Evolutionary conservation across 2,113 vertebrate species (phyloP).

Genomic region (Larimichthys crocea): DNA sequence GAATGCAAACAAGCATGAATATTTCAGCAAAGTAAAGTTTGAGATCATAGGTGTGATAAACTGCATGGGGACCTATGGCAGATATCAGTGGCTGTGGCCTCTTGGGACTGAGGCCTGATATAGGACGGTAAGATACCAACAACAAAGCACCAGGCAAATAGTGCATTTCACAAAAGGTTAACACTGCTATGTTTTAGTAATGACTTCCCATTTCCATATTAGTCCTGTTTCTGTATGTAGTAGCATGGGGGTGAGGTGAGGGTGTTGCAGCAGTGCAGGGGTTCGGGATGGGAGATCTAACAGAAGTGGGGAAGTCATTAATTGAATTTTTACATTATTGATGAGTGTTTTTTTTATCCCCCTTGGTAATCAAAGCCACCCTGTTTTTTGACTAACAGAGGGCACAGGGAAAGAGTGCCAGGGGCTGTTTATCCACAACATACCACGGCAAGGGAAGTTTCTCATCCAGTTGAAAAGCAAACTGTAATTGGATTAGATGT

Average conservation of each 20-base stretch:
- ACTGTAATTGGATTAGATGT: conserved; percentile 6
- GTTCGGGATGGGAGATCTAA: conserved; percentile 75
- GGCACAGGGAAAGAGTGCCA: conserved; percentile 52
- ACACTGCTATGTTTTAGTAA: conserved; percentile 75
- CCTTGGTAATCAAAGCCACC: conserved; percentile 75
- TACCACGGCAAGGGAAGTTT: conserved; percentile 51
- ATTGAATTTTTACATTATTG: conserved; percentile 83
- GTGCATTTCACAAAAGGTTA: conserved; percentile 75
- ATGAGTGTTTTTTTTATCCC: conserved; percentile 75
- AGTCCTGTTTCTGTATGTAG: conserved; percentile 68
- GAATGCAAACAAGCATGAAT: conserved; percentile 67
- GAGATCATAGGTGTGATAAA: conserved; percentile 38
- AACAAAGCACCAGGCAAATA: conserved; percentile 69
- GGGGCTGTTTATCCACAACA: conserved; percentile 73
- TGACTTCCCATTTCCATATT: conserved; percentile 75
- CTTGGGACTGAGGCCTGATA: conserved; percentile 30
- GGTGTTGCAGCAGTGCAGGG: conserved; percentile 44
- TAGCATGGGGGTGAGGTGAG: conserved; percentile 38
- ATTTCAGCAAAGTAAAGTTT: conserved; percentile 62
- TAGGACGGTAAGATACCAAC: conserved; percentile 45
- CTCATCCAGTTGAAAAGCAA: conserved; percentile 35
- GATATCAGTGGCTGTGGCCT: conserved; percentile 28
- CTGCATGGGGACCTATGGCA: neutral
- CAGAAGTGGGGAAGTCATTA: conserved; percentile 80
- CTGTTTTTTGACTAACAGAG: conserved; percentile 66